Evolutionary conservation across 2,888 invertebrate species (phyloP), one percentile per base, ranked within the genome.

Genomic region (Pseudeuparius sepicola): DNA sequence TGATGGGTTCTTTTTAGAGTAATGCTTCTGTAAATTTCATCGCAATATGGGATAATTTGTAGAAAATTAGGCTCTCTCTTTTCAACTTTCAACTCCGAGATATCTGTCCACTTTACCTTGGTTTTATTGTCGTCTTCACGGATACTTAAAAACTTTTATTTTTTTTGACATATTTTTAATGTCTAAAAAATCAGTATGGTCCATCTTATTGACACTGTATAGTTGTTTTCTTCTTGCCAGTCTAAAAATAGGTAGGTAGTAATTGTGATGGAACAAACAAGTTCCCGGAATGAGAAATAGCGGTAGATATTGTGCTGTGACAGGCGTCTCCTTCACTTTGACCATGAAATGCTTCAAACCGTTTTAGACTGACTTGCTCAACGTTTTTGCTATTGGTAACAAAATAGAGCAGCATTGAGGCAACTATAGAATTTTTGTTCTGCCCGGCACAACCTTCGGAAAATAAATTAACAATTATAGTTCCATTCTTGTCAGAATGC

Each of bases 261-360:
- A 29, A 31, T 15, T 34, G 34, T 17, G 26, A 26, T 9, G 34
- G 26, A 7, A 34, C 28, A 30, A 33, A 32, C 28, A 33, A 14
- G 13, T 33, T 17, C 14, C 26, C 9, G 37, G 38, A 42, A 30
- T 43, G 4, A 40, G 39, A 38, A 32, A 39, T 33, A 40, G 32
- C 29, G 32, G 32, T 32, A 39, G 42, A 32, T 14, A 20, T 20
- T 20, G 20, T n/a, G 20, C 20, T 20, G 20, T 20, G 20, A 20
- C 20, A 20, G 7, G 20, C 7, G 7, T 20, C 20, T 20, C 20
- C 20, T 20, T 20, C 20, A 20, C 20, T 20, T 20, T 20, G 20
- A 7, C 20, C 7, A 7, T 20, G 20, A 20, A 20, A 20, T 7
- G 20, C 7, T 20, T 20, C 20, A 9, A 20, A 20, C 7, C 7